Conservation (phyloP, 2,888 invertebrate genomes). For the Thymelicus lineola region DNA sequence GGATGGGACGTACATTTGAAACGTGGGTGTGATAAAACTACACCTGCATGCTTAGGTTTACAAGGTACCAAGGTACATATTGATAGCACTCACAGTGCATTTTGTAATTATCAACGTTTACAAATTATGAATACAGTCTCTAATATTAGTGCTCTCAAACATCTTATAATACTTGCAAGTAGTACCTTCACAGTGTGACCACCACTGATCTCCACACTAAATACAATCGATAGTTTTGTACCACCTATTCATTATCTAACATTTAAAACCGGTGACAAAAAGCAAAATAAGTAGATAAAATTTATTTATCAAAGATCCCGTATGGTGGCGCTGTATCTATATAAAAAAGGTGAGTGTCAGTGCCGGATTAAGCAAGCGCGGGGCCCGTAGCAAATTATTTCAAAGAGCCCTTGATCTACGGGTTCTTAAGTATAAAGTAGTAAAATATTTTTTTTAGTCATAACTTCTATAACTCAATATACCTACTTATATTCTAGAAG, state of each 20-base stretch:
- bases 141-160: slow-evolving; percentile 4
- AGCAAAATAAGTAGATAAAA: neutral
- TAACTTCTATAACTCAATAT: no score
- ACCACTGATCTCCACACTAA: neutral
- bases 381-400: no score
- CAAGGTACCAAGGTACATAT: neutral
- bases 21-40: slow-evolving; percentile 1
- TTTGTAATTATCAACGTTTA: slow-evolving; percentile 13
- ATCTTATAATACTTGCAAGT: neutral
- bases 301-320: neutral
- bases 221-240: neutral
- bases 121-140: slow-evolving; percentile 10
- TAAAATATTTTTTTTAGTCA: no score
- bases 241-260: neutral
- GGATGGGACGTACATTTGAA: neutral
- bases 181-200: slow-evolving; percentile 1
- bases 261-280: no score
- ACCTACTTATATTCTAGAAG: no score
- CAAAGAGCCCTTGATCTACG: no score
- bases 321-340: no score
- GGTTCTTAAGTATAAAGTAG: no score
- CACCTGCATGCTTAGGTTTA: neutral
- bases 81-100: slow-evolving; percentile 30
- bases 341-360: no score
- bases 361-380: no score